These are phyloP conservation scores for Phyllopteryx taeniolatus DNA, from an alignment of 2,113 vertebrate genomes.

Conservation along the genomic window DNA sequence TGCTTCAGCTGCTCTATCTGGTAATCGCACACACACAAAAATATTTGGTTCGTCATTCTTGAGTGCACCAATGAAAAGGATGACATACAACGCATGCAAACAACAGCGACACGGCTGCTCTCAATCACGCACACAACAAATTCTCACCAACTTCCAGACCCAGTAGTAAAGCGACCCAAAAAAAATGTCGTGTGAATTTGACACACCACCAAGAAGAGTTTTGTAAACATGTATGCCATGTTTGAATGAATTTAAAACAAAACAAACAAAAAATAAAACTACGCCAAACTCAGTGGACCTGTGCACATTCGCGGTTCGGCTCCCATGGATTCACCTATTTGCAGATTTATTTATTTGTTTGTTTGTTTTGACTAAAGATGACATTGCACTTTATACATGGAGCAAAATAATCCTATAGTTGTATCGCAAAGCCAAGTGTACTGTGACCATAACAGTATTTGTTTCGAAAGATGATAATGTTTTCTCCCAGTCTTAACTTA, in stretches of 20 bases:
- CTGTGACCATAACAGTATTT: neutral
- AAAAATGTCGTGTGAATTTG: too few relatives aligned
- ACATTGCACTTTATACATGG: neutral
- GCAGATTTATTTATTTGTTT: too few relatives aligned
- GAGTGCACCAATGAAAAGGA: neutral
- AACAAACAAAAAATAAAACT: too few relatives aligned
- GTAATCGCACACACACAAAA: slow-evolving; percentile 18
- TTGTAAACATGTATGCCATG: too few relatives aligned
- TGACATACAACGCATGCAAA: neutral
- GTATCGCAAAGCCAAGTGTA: neutral
- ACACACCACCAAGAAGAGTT: too few relatives aligned
- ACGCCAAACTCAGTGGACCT: too few relatives aligned
- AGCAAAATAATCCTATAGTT: neutral
- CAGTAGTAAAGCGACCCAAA: too few relatives aligned
- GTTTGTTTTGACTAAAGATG: neutral
- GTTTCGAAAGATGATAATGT: neutral
- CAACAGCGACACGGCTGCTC: neutral
- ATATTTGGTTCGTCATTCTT: slow-evolving; percentile 9
- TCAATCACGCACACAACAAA: neutral
- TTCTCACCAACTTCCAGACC: neutral
- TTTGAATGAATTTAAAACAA: too few relatives aligned
- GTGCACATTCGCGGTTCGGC: too few relatives aligned
- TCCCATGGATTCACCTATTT: too few relatives aligned
- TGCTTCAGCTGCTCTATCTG: slow-evolving; percentile 96
- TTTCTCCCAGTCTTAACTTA: neutral